Evolutionary conservation across 2,113 vertebrate genomes (phyloP).

Genomic region (Isurus oxyrinchus): DNA sequence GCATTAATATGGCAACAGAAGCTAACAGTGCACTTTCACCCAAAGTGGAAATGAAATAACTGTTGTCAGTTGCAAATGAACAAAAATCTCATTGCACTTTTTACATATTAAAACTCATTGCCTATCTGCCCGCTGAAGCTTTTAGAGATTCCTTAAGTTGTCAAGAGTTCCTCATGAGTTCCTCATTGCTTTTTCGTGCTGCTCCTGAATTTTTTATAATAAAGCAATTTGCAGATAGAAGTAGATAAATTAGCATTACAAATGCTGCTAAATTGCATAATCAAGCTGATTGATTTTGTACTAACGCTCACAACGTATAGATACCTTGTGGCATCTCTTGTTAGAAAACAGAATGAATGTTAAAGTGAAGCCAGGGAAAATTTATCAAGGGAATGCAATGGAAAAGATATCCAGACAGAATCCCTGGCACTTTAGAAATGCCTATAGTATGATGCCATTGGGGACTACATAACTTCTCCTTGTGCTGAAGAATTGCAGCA

Average conservation of each 20-base stretch:
- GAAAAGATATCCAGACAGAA: neutral
- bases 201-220: slow-evolving; percentile 66
- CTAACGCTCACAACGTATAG: slow-evolving; percentile 59
- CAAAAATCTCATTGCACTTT: slow-evolving; percentile 52
- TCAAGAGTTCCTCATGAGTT: slow-evolving; percentile 51
- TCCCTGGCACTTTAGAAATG: neutral
- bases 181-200: slow-evolving; percentile 57
- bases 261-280: slow-evolving; percentile 63
- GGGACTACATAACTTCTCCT: neutral
- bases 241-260: slow-evolving; percentile 62
- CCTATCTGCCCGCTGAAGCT: slow-evolving; percentile 49
- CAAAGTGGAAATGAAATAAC: slow-evolving; percentile 48
- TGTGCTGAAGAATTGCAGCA: neutral
- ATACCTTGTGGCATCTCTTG: slow-evolving; percentile 55
- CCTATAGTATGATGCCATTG: too few species aligned
- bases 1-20: neutral
- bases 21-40: slow-evolving; percentile 45
- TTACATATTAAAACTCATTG: slow-evolving; percentile 48
- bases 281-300: slow-evolving; percentile 62
- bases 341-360: slow-evolving; percentile 49
- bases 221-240: slow-evolving; percentile 61
- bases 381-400: slow-evolving; percentile 21
- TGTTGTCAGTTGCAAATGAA: slow-evolving; percentile 52
- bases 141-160: slow-evolving; percentile 56
- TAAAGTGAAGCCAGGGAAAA: slow-evolving; percentile 44